phyloP scores from a whole-genome alignment of 2,797 vertebrate genomes.

The Enteromius viviparus region DNA sequence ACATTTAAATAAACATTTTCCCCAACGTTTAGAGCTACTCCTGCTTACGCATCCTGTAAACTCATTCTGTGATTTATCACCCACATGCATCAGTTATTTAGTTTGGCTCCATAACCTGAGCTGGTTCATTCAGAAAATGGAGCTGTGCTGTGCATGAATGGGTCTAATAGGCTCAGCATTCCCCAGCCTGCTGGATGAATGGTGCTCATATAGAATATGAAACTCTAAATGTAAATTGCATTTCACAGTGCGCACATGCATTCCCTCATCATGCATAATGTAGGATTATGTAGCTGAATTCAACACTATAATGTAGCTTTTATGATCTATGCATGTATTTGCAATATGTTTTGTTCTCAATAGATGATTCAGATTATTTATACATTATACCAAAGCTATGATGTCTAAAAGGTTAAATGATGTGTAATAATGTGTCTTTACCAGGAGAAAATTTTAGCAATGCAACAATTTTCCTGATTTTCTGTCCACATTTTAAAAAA shows the following conservation, averaged over 20 bases:
- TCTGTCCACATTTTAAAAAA: not conserved
- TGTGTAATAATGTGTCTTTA: not conserved
- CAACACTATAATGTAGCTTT: not conserved
- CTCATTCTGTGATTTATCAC: constrained; percentile 8
- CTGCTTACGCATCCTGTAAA: not conserved
- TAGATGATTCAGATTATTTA: not conserved
- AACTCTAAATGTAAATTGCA: not conserved
- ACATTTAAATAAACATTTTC: not conserved
- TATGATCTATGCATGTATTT: not conserved
- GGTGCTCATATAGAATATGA: not conserved
- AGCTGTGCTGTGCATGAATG: constrained; percentile 1
- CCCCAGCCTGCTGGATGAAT: not conserved
- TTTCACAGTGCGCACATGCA: not conserved
- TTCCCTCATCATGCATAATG: constrained; percentile 3
- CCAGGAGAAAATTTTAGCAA: not conserved
- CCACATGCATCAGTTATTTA: not conserved
- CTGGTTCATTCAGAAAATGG: constrained; percentile 6
- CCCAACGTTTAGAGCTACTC: not conserved
- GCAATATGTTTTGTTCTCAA: constrained; percentile 1
- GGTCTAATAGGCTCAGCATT: not conserved
- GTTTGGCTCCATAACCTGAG: constrained; percentile 5
- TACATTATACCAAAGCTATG: not conserved
- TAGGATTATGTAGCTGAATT: not conserved
- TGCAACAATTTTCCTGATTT: not conserved
- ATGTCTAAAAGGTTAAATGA: not conserved